Evolutionary conservation across 2,888 invertebrate genomes (phyloP).

Genomic region (Acanthosepion pharaonis): DNA sequence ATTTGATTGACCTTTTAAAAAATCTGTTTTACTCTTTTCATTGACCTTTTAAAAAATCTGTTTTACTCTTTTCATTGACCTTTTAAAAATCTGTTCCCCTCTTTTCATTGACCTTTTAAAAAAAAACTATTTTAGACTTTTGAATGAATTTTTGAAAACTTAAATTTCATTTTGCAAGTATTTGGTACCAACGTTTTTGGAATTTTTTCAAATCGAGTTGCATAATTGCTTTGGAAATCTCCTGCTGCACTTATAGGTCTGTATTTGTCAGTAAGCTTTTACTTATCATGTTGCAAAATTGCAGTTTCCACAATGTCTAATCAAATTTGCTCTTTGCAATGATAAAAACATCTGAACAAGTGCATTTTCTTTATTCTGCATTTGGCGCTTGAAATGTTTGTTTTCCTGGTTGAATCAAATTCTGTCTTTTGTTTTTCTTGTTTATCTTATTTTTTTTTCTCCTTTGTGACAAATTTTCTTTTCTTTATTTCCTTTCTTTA

Average conservation of each 20-base stretch:
- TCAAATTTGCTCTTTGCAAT: background rate
- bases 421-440: background rate
- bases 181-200: background rate
- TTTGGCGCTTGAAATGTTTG: background rate
- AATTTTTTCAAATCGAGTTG: background rate
- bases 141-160: no score
- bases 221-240: background rate
- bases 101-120: no score
- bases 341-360: background rate
- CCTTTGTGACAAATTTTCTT: background rate
- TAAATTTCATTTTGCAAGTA: no score
- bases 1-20: no score
- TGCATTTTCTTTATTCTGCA: background rate
- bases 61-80: no score
- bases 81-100: no score
- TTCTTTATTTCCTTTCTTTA: background rate
- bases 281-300: background rate
- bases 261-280: background rate
- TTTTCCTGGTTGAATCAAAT: background rate
- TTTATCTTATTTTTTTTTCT: background rate
- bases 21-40: no score
- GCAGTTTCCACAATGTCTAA: conserved; percentile 6
- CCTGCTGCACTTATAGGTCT: background rate
- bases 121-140: no score
- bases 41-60: no score